A percentile compares a stretch with the other conserved stretches of the same genome.
Evolutionary conservation across 2,888 invertebrate species (phyloP).

Genomic region (Charanyca ferruginea): DNA sequence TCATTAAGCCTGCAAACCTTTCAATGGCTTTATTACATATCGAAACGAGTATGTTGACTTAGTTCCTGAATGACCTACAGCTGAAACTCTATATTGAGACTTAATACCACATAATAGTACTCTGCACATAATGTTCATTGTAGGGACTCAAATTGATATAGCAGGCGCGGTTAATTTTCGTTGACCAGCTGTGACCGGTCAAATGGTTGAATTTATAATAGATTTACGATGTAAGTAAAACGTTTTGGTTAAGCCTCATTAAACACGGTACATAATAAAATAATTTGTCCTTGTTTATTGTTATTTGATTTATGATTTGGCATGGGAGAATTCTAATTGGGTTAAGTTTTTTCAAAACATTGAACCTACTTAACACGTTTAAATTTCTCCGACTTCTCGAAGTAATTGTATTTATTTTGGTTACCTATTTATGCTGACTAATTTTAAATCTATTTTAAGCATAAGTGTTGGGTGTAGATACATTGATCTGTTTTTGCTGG

Average conservation of each 20-base stretch:
- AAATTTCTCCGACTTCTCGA: no score
- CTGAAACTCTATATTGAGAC: slow-evolving; percentile 46
- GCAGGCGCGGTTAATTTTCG: slow-evolving; percentile 62
- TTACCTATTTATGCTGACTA: no score
- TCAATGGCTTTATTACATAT: slow-evolving; percentile 10
- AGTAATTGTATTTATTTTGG: no score
- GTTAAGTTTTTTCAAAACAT: not conserved
- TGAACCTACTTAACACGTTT: no score
- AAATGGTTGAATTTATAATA: slow-evolving; percentile 62
- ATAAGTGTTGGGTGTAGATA: no score
- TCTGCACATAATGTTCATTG: slow-evolving; percentile 47
- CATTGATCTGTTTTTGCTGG: no score
- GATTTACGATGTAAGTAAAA: slow-evolving; percentile 61
- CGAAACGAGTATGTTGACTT: slow-evolving; percentile 8
- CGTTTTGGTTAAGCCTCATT: slow-evolving; percentile 53
- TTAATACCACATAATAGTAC: slow-evolving; percentile 41
- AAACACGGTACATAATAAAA: slow-evolving; percentile 24
- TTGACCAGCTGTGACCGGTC: slow-evolving; percentile 61
- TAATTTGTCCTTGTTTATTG: slow-evolving; percentile 43
- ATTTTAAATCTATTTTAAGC: no score
- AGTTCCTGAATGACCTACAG: slow-evolving; percentile 34
- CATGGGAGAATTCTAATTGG: not conserved
- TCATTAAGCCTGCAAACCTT: slow-evolving; percentile 14
- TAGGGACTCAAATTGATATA: slow-evolving; percentile 58
- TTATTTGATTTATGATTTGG: slow-evolving; percentile 13